Percentiles rank a stretch among this genome's conserved stretches.
phyloP scores from a whole-genome alignment of 2,113 vertebrate genomes.

The Sprattus sprattus region DNA sequence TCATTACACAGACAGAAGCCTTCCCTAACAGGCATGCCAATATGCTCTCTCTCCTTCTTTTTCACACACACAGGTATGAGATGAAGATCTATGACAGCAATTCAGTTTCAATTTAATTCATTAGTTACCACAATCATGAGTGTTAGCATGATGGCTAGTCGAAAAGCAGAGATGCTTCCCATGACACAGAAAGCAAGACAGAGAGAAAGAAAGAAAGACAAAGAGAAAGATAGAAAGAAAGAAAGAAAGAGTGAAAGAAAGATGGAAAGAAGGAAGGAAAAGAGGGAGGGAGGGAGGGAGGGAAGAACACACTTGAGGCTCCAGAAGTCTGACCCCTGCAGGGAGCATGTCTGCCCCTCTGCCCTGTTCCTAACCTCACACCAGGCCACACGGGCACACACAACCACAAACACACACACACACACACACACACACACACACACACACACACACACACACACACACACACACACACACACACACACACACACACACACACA shows the following conservation, averaged over 20 bases:
- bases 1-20: not conserved
- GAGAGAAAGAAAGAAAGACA: not conserved
- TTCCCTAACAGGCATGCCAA: not conserved
- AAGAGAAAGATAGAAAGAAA: not conserved
- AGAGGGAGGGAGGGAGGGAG: not conserved
- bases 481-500: not conserved
- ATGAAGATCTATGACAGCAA: slow-evolving; percentile 1
- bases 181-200: not conserved
- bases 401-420: not conserved
- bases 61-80: slow-evolving; percentile 17
- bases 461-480: not conserved
- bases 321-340: slow-evolving; percentile 36
- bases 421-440: not conserved
- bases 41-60: not conserved
- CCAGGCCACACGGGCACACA: not conserved
- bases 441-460: slow-evolving; percentile 10
- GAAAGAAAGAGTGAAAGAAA: not conserved
- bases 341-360: slow-evolving; percentile 29
- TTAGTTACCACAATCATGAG: slow-evolving; percentile 49
- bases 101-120: slow-evolving; percentile 56
- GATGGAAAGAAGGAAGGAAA: not conserved
- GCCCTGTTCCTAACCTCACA: not conserved
- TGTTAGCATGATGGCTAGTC: no score
- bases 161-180: not conserved
- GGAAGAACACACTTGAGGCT: slow-evolving; percentile 8